Evolutionary conservation across 2,888 invertebrate genomes (phyloP).

Genomic region (Lysandra bellargus): DNA sequence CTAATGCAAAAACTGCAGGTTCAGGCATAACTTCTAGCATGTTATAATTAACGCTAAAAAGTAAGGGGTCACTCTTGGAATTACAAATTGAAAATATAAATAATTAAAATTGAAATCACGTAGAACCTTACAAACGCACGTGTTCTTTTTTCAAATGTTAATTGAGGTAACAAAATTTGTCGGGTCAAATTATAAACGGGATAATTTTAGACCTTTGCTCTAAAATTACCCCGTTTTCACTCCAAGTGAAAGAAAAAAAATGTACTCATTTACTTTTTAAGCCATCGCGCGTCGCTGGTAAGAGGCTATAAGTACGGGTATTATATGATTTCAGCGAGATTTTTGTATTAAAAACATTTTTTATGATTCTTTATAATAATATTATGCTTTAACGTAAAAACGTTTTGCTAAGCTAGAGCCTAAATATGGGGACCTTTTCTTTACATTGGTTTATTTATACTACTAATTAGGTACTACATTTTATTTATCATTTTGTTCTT

Average conservation of each 20-base stretch:
- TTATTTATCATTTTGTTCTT: too few species aligned
- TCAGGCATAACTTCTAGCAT: background rate
- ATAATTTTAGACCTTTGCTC: background rate
- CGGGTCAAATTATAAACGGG: background rate
- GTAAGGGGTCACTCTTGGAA: background rate
- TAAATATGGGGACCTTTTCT: background rate
- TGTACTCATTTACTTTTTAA: background rate
- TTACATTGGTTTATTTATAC: too few species aligned
- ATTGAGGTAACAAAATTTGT: constrained; percentile 12
- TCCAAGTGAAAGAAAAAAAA: background rate
- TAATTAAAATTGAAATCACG: background rate
- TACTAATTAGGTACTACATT: too few species aligned
- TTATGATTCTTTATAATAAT: background rate
- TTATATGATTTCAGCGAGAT: background rate
- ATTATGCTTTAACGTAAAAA: background rate
- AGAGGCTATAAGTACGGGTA: background rate
- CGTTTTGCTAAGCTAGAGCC: background rate
- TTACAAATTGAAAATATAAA: background rate
- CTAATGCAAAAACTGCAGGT: background rate
- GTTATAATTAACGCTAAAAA: background rate
- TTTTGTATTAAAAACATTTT: background rate
- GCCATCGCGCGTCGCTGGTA: background rate
- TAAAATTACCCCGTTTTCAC: too few species aligned
- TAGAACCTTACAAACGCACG: constrained; percentile 6
- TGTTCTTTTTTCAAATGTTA: constrained; percentile 9